Percentiles rank a stretch among this genome's conserved stretches.
Conservation (phyloP, 2,113 vertebrate species). For the Pluvianellus socialis region DNA sequence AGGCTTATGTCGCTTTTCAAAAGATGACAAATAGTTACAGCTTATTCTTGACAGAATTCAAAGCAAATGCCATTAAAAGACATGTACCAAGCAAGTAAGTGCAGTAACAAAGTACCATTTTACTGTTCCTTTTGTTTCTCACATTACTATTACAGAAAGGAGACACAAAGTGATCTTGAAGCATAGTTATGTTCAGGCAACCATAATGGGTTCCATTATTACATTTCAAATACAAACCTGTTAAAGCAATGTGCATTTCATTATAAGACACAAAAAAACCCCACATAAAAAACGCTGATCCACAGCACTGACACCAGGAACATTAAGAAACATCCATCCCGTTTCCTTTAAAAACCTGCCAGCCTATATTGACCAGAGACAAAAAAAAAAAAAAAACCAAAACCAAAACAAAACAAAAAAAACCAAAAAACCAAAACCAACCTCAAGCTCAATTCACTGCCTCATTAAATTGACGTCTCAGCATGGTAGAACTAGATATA, state of each 20-base stretch:
- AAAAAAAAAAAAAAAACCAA: neutral
- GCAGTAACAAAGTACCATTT: neutral
- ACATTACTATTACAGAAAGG: neutral
- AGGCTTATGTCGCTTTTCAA: neutral
- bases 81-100: neutral
- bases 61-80: conserved; percentile 20
- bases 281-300: neutral
- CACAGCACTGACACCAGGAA: neutral
- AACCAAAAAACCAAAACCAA: too few relatives aligned
- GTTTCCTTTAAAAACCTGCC: neutral
- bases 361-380: neutral
- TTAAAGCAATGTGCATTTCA: neutral
- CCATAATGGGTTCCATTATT: neutral
- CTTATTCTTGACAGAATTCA: conserved; percentile 28
- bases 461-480: neutral
- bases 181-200: neutral
- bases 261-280: neutral
- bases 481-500: neutral
- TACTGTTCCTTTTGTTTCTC: neutral
- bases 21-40: neutral
- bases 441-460: neutral
- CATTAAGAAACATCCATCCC: neutral
- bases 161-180: neutral
- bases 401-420: too few relatives aligned
- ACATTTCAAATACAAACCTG: conserved; percentile 3